Conservation (phyloP, 2,113 vertebrate species). For the Cynopterus brachyotis region DNA sequence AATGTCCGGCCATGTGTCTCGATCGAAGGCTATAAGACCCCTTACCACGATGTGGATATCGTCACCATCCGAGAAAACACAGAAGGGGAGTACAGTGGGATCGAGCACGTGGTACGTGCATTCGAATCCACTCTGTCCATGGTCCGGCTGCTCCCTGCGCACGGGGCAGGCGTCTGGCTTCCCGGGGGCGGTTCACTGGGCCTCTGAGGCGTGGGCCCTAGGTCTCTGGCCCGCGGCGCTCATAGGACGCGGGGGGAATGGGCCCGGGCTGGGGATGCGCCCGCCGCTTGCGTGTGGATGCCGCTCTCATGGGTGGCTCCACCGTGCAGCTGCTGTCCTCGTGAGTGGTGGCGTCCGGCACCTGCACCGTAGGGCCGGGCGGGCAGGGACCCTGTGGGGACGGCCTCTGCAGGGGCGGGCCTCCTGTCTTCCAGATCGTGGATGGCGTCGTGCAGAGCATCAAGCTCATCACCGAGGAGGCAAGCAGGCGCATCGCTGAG, state of each 20-base stretch:
- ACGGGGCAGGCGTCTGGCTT: not conserved
- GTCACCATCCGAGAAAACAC: slow-evolving; percentile 95
- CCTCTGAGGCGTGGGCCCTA: not conserved
- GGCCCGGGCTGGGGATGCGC: not conserved
- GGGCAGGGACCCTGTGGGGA: not conserved
- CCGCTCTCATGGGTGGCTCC: no score
- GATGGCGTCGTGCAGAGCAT: slow-evolving; percentile 98
- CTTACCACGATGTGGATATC: slow-evolving; percentile 91
- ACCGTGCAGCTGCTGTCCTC: not conserved
- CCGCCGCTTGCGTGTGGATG: not conserved
- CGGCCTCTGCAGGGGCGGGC: not conserved
- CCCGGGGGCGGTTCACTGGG: not conserved
- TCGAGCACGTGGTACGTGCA: slow-evolving; percentile 92
- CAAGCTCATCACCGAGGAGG: slow-evolving; percentile 96
- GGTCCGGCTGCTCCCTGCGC: not conserved
- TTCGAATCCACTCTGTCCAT: not conserved
- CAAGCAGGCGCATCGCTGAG: slow-evolving; percentile 94
- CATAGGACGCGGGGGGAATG: not conserved
- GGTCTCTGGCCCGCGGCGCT: not conserved
- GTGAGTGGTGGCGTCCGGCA: not conserved
- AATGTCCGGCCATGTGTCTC: slow-evolving; percentile 96
- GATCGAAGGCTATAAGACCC: slow-evolving; percentile 96
- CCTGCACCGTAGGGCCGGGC: not conserved
- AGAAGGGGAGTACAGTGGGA: slow-evolving; percentile 94
- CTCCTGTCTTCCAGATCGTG: slow-evolving; percentile 89